Evolutionary conservation across 2,888 invertebrate genomes (phyloP).

Genomic region (Taenaris catops): DNA sequence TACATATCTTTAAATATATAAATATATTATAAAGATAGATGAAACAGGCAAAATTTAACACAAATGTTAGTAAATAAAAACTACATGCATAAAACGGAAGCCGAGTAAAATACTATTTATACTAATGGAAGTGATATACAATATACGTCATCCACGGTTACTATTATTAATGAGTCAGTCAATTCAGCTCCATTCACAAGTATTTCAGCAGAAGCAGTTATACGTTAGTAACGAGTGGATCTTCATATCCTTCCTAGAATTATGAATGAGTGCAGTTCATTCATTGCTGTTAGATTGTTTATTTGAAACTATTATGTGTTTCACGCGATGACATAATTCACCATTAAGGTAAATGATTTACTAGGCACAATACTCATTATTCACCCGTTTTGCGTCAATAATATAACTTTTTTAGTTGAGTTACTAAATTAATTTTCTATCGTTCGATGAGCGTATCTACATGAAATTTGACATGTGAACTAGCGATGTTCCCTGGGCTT

Average conservation of each 20-base stretch:
- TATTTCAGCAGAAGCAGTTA: slow-evolving; percentile 22
- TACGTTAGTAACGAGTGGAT: slow-evolving; percentile 23
- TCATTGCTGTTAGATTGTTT: slow-evolving; percentile 29
- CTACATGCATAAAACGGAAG: slow-evolving; percentile 1
- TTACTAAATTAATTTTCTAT: too few species aligned
- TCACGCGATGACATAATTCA: slow-evolving; percentile 24
- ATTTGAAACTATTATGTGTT: slow-evolving; percentile 33
- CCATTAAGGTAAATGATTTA: slow-evolving; percentile 4
- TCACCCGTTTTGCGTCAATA: too few species aligned
- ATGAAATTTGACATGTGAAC: too few species aligned
- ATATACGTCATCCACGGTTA: slow-evolving; percentile 5
- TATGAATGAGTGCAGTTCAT: slow-evolving; percentile 39
- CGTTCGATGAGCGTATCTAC: too few species aligned
- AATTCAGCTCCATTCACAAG: slow-evolving; percentile 20
- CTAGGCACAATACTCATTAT: too few species aligned
- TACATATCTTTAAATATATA: too few species aligned
- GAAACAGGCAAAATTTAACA: too few species aligned
- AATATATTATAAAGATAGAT: too few species aligned
- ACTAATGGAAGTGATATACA: slow-evolving; percentile 4
- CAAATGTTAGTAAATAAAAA: background rate
- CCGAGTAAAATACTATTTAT: slow-evolving; percentile 3
- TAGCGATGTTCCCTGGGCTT: too few species aligned
- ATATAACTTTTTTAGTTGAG: too few species aligned
- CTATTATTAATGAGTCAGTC: slow-evolving; percentile 18
- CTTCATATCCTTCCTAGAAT: slow-evolving; percentile 44